These are phyloP conservation scores for Epicampocera succincta DNA, from an alignment of 2,888 invertebrate species.

Conservation along the genomic window DNA sequence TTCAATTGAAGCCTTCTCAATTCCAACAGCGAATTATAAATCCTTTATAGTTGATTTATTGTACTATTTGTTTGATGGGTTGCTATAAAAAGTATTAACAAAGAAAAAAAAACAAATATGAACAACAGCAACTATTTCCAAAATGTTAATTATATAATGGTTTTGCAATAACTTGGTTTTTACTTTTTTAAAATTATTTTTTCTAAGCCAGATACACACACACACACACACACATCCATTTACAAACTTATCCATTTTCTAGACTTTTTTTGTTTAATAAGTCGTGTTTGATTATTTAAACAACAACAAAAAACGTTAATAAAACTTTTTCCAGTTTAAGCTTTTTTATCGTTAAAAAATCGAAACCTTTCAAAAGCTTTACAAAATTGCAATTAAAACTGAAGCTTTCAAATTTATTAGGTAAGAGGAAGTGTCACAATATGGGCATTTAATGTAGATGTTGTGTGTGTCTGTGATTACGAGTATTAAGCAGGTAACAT, in stretches of 20 bases:
- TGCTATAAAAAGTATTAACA: constrained; percentile 5
- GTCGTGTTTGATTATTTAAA: constrained; percentile 47
- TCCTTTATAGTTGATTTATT: too few species aligned
- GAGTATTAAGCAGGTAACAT: too few species aligned
- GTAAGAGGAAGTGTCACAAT: neutral
- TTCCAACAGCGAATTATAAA: too few species aligned
- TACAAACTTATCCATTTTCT: neutral
- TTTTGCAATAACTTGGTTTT: constrained; percentile 53
- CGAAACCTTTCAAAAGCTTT: constrained; percentile 63
- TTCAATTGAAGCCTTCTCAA: too few species aligned
- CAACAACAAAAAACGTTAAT: constrained; percentile 17
- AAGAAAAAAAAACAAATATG: constrained; percentile 11
- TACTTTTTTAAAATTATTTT: neutral
- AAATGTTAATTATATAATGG: constrained; percentile 55
- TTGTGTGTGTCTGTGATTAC: too few species aligned
- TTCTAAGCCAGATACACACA: constrained; percentile 4
- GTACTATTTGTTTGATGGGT: neutral
- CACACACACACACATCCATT: neutral
- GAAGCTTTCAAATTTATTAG: constrained; percentile 37
- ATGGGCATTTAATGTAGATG: too few species aligned
- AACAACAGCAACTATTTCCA: constrained; percentile 9
- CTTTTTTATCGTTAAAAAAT: constrained; percentile 25
- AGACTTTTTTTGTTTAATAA: constrained; percentile 10
- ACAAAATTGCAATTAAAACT: constrained; percentile 4
- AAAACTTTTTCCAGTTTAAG: constrained; percentile 59